A percentile compares a stretch with the other conserved stretches of the same genome.
phyloP scores from a whole-genome alignment of 1,140 invertebrate genomes.

The Thereuonema tuberculata region DNA sequence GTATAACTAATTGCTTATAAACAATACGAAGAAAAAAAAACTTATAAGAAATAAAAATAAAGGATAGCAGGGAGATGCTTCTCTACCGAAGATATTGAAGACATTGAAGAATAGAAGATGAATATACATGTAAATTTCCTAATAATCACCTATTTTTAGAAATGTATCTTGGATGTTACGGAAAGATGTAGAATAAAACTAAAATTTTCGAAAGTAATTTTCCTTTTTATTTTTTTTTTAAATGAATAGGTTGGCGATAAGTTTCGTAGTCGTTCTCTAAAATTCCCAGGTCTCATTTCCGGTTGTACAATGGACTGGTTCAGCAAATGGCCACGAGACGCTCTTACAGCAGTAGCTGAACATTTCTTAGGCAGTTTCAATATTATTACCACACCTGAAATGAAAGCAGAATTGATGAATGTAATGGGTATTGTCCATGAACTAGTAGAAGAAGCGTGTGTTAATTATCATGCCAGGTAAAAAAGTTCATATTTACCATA shows the following conservation, averaged over 20 bases:
- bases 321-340: constrained; percentile 92
- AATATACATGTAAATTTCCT: too few species aligned
- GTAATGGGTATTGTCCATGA: constrained; percentile 87
- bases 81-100: too few species aligned
- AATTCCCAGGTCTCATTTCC: constrained; percentile 84
- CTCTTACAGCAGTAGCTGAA: constrained; percentile 78
- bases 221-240: too few species aligned
- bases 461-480: constrained; percentile 80
- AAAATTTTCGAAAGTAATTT: too few species aligned
- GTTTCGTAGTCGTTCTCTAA: constrained; percentile 57
- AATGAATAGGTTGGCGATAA: constrained; percentile 81
- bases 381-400: constrained; percentile 66
- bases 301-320: constrained; percentile 98
- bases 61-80: too few species aligned
- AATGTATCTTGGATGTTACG: too few species aligned
- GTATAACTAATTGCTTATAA: too few species aligned
- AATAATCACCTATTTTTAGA: too few species aligned
- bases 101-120: too few species aligned
- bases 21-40: too few species aligned
- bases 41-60: too few species aligned
- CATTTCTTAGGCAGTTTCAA: constrained; percentile 82
- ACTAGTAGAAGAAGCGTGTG: constrained; percentile 70
- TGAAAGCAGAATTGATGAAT: constrained; percentile 72
- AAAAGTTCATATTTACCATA: neutral
- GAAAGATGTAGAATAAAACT: too few species aligned